phyloP scores from a whole-genome alignment of 2,797 vertebrate genomes.

The Spatula versicolor region DNA sequence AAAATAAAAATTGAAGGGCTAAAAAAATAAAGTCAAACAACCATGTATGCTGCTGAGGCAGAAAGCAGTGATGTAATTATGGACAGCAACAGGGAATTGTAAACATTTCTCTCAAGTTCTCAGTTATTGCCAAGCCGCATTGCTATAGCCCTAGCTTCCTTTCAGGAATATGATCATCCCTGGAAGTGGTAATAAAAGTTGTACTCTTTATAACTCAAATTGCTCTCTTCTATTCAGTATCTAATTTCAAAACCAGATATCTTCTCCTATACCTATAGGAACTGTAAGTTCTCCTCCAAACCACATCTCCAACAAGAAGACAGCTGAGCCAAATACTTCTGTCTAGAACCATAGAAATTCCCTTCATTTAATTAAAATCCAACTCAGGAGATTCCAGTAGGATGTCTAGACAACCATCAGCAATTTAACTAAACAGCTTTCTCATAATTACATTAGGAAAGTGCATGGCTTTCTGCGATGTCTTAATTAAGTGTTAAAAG shows the following conservation, averaged over 20 bases:
- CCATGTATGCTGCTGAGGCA: not conserved
- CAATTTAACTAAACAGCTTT: constrained; percentile 28
- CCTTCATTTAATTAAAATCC: constrained; percentile 53
- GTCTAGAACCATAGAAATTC: not conserved
- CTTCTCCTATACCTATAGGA: not conserved
- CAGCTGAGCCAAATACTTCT: not conserved
- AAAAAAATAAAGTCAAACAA: not conserved
- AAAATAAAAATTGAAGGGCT: not conserved
- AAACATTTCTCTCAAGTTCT: not conserved
- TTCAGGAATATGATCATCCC: not conserved
- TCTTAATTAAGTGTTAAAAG: constrained; percentile 22
- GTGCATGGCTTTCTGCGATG: not conserved
- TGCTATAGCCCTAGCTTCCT: not conserved
- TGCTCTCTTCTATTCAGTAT: not conserved
- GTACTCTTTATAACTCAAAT: not conserved
- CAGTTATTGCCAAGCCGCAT: not conserved
- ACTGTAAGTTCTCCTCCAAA: constrained; percentile 23
- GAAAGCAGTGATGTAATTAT: not conserved
- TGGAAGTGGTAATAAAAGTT: not conserved
- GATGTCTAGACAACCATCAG: constrained; percentile 35
- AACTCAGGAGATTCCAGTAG: not conserved
- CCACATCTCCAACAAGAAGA: not conserved
- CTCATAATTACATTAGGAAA: constrained; percentile 24
- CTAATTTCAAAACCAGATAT: constrained; percentile 3
- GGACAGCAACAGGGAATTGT: not conserved